Evolutionary conservation across 2,113 vertebrate genomes (phyloP), one percentile per base, ranked within the genome.

Genomic region (Urocitellus parryii): DNA sequence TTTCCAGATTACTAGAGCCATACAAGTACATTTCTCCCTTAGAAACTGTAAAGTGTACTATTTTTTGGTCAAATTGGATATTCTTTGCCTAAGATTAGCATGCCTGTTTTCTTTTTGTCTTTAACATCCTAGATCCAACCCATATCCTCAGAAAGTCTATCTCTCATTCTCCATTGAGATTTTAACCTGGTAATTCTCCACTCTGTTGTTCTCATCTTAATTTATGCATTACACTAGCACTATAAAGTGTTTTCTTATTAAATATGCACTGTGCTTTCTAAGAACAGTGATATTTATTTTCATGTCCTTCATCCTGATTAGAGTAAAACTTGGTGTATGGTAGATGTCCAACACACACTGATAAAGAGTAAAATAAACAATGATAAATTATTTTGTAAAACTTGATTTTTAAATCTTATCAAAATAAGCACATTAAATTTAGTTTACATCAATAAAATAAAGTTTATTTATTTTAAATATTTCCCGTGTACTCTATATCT

Each of bases 1-100:
- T 34, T 32, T 8, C 4, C 13, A 80, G 3, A 32, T 39, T 42
- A 56, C 27, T 51, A 58, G 2, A n/a, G 13, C 18, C 37, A 39
- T 1, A 29, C 11, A 67, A 65, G 2, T 0, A 0, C 1, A 0
- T 4, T 8, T 79, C 24, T 34, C n/a, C 22, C 1, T 56, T 20
- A 39, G 4, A 6, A 53, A 12, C 20, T 74, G 14, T 20, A 5
- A 86, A 39, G 9, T 58, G 70, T 14, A 29, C 5, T 45, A 56
- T 81, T 37, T 32, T 65, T 32, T 76, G 42, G 37, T 61, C 37
- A 70, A 58, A 53, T 3, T 73, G 12, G 56, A 65, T 93, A 13
- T 4, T 63, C 2, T 32, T 65, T 74, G 12, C 14, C 7, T 45
- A n/a, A 80, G 58, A 22, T 48, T 86, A 32, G 34, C 32, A 27